Evolutionary conservation across 92 coral and sea anemone genomes (phyloP), one percentile per base, ranked within the genome.

Genomic region (Porites rus): DNA sequence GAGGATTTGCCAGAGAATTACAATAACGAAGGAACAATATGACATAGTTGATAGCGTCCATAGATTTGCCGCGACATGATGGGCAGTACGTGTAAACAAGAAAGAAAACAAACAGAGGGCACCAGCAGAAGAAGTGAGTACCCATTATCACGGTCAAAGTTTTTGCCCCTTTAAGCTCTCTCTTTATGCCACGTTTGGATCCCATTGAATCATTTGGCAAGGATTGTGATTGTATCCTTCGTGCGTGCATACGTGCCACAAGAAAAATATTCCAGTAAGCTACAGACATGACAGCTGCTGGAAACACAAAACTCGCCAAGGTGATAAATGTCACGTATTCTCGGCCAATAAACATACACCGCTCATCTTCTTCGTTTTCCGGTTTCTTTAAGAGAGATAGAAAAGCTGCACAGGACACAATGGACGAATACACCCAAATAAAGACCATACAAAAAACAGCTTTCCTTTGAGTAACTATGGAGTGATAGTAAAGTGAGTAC

Each of bases 81-180:
- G 90, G 81, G 60, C 93, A 92, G 80, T 82, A 90, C 10, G 95
- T 74, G 78, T 87, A 66, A 19, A 94, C 94, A 25, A 90, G 85
- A 31, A 87, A 78, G 65, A 79, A 92, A 22, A 94, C 84, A 73
- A 96, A 95, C 8, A 95, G 74, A 53, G 99, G 99, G 66, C 94
- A 87, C 99, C 99, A 96, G 75, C 96, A 96, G 1, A 95, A 51
- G 20, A 96, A 82, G 43, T 93, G 98, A 2, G 96, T 94, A 10
- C 98, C 98, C 90, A 96, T 96, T 25, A 96, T 96, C 18, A 93
- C 79, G 1, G 98, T 96, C 22, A 96, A 87, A 0, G 97, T 96
- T 71, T 95, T 96, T 1, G 98, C 99, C 9, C 96, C 99, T 63
- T 94, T 95, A 22, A 95, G 96, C 73, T 96, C 99, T 60, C 95